Evolutionary conservation across 2,888 invertebrate species (phyloP), one percentile per base, ranked within the genome.

Genomic region (Emesis castigata): DNA sequence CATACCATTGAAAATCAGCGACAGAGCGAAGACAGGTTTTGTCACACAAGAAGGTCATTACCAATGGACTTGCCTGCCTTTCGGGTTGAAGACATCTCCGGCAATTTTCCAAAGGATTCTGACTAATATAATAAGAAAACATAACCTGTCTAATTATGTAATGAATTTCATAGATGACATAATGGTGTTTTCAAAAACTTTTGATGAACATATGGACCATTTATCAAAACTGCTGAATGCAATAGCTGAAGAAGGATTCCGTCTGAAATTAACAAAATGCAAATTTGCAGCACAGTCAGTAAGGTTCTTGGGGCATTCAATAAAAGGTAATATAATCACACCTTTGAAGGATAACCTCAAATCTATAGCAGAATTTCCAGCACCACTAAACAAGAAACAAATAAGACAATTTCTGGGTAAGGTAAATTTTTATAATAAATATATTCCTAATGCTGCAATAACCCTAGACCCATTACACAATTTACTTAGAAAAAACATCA

Each of bases 21-120:
- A 89, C 77, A 88, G 85, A 82, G 31, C 83, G 16, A 89, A 90
- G 69, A n/a, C 75, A 75, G 56, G 56, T 9, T 56, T 56, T 20
- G 56, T 56, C 8, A 56, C 56, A 20, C 56, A 56, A 18, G 56
- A 56, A 56, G 56, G 56, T 56, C 56, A 56, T 70, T 75, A 58
- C 20, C 73, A 82, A 79, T 77, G 84, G 73, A 83, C 85, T 39
- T 80, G 87, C 56, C 69, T 89, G 48, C 88, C 88, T 2, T 89
- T 82, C 83, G 89, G 87, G 8, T 84, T 86, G 11, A 88, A 86
- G 75, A 85, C 87, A 9, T 86, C 88, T 22, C 86, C 87, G 29
- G 80, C 86, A 22, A 86, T 89, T 22, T 90, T 90, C 79, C 88
- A 90, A 71, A 76, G 69, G 34, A 80, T 80, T n/a, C 44, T 82